These are phyloP conservation scores for Mirza zaza DNA, from an alignment of 2,113 vertebrate genomes.

Conservation along the genomic window DNA sequence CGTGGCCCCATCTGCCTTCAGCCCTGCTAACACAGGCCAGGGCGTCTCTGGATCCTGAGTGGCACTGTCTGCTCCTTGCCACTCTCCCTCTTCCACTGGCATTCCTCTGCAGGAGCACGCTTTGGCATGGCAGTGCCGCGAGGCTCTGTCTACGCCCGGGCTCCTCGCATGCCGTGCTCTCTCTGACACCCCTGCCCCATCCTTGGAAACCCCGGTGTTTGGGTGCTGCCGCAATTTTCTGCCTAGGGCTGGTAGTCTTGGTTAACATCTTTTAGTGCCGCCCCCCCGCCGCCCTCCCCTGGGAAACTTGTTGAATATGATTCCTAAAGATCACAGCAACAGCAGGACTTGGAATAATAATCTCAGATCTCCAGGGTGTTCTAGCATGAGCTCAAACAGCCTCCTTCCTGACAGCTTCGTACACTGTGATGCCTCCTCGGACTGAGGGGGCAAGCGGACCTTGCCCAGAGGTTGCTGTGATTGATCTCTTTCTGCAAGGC, in stretches of 20 bases:
- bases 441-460: neutral
- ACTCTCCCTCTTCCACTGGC: fast-evolving
- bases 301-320: neutral
- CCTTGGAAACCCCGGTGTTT: neutral
- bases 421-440: no score
- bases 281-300: no score
- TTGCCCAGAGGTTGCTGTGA: neutral
- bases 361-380: neutral
- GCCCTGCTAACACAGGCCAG: constrained; percentile 13
- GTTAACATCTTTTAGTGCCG: neutral
- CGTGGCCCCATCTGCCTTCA: constrained; percentile 59
- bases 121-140: neutral
- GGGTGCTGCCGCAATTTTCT: fast-evolving
- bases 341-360: neutral
- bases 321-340: neutral
- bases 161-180: neutral
- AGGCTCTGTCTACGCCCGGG: neutral
- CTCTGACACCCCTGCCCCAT: fast-evolving
- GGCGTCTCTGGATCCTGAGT: neutral
- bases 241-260: neutral
- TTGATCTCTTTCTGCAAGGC: neutral
- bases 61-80: neutral
- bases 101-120: neutral
- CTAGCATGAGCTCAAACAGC: neutral
- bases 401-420: neutral